Percentiles rank a stretch among this genome's conserved stretches.
phyloP scores from a whole-genome alignment of 2,113 vertebrate genomes.

The Corydoras maculifer region DNA sequence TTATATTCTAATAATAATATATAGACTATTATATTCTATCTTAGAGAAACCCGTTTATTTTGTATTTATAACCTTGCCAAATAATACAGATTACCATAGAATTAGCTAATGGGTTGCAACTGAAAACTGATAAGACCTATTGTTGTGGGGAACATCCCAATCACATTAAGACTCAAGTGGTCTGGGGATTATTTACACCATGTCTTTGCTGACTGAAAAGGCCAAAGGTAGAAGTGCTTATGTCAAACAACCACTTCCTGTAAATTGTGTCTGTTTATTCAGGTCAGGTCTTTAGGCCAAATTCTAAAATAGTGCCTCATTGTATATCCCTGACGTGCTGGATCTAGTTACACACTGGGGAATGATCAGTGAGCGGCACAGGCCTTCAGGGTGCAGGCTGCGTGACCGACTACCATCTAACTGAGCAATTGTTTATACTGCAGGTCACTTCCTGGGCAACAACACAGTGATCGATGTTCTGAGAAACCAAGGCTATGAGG shows the following conservation, averaged over 20 bases:
- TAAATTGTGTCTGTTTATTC: no score
- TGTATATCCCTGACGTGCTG: no score
- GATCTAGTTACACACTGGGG: no score
- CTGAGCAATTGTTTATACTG: slow-evolving; percentile 47
- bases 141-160: not conserved
- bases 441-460: slow-evolving; percentile 91
- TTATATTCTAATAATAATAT: no score
- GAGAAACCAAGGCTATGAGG: slow-evolving; percentile 75
- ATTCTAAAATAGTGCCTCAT: no score
- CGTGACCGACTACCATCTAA: slow-evolving; percentile 20
- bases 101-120: no score
- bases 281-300: no score
- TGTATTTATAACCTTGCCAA: no score
- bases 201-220: not conserved
- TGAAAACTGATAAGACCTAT: not conserved
- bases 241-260: not conserved
- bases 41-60: no score
- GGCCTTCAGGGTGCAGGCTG: slow-evolving; percentile 11
- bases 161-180: not conserved
- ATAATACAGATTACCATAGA: no score
- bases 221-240: not conserved
- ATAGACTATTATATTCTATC: no score
- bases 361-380: not conserved
- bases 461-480: slow-evolving; percentile 85
- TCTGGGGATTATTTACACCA: not conserved